A percentile compares a stretch with the other conserved stretches of the same genome.
phyloP scores from a whole-genome alignment of 92 coral and sea anemone genomes.

The Meandrina meandrites region DNA sequence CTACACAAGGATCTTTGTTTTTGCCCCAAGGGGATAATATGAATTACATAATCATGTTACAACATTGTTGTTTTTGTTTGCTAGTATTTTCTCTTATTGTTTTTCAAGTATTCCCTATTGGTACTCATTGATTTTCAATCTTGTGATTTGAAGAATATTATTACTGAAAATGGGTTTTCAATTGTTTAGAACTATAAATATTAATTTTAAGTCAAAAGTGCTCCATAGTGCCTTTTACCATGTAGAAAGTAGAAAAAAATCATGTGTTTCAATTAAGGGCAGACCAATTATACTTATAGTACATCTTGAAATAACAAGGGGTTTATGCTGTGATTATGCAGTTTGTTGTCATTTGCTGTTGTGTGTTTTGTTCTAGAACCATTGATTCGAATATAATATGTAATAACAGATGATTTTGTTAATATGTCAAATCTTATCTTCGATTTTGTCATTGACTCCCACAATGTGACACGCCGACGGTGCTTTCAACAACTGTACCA shows the following conservation, averaged over 20 bases:
- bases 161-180: not conserved
- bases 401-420: not conserved
- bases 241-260: not conserved
- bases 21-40: slow-evolving; percentile 10
- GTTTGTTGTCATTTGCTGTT: not conserved
- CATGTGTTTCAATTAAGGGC: not conserved
- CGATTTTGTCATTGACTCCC: not conserved
- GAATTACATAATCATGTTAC: slow-evolving; percentile 42
- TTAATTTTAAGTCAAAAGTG: too few species aligned
- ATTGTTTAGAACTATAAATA: not conserved
- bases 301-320: not conserved
- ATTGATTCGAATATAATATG: not conserved
- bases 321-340: not conserved
- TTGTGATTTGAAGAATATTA: not conserved
- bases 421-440: not conserved
- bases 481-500: too few species aligned
- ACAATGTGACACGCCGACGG: not conserved
- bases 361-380: not conserved
- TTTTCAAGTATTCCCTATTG: slow-evolving; percentile 14
- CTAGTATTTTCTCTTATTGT: not conserved
- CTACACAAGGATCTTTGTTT: not conserved
- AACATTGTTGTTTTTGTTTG: slow-evolving; percentile 5
- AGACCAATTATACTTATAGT: not conserved
- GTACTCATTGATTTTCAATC: not conserved
- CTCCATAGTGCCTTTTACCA: not conserved